Conservation (phyloP, 2,113 vertebrate genomes). For the Aplodontia rufa region DNA sequence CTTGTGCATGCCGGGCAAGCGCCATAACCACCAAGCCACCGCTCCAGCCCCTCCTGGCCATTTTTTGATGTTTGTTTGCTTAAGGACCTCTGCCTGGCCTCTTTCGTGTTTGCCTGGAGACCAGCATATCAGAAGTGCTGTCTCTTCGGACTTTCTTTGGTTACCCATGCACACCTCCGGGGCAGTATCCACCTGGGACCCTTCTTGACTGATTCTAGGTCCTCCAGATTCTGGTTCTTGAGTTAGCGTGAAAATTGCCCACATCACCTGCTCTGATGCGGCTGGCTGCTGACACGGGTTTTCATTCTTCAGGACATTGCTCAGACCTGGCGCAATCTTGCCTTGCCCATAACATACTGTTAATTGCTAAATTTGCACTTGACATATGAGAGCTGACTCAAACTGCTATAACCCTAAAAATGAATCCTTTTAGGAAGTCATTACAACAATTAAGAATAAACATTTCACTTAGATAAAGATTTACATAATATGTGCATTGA, state of each 20-base stretch:
- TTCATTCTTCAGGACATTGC: neutral
- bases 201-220: neutral
- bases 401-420: neutral
- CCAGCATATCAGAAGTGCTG: neutral
- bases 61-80: neutral
- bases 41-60: too few species aligned
- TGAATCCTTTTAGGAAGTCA: neutral
- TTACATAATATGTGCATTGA: neutral
- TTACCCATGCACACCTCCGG: neutral
- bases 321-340: neutral
- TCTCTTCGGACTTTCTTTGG: neutral
- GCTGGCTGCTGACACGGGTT: neutral
- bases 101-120: neutral
- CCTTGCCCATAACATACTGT: neutral
- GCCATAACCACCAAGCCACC: too few species aligned
- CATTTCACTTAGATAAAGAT: neutral
- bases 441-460: neutral
- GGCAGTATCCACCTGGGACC: neutral
- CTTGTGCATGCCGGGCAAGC: too few species aligned
- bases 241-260: neutral
- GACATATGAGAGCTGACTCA: constrained; percentile 23
- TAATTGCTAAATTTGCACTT: neutral
- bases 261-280: neutral
- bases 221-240: neutral
- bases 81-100: neutral